Conservation (phyloP, 2,888 invertebrate genomes). For the Nebria salina region DNA sequence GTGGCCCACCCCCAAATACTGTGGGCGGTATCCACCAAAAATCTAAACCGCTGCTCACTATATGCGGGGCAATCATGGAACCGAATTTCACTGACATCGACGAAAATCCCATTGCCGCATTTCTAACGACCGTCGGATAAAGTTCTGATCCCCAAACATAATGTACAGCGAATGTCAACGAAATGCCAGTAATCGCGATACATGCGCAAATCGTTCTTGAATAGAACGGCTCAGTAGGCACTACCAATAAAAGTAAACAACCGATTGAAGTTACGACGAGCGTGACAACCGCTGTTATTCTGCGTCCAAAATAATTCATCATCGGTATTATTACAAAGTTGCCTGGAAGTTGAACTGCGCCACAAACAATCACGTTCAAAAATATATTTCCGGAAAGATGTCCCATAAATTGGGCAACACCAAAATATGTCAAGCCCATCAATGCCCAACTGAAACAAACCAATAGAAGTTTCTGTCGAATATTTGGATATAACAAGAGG, state of each 20-base stretch:
- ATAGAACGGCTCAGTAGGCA: slow-evolving; percentile 54
- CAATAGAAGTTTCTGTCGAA: slow-evolving; percentile 76
- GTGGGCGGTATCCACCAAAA: slow-evolving; percentile 71
- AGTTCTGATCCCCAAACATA: slow-evolving; percentile 64
- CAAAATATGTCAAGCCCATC: slow-evolving; percentile 88
- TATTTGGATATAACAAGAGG: slow-evolving; percentile 74
- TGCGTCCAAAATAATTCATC: slow-evolving; percentile 73
- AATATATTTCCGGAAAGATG: slow-evolving; percentile 84
- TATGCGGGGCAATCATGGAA: slow-evolving; percentile 80
- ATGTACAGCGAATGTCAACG: slow-evolving; percentile 3
- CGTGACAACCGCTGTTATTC: slow-evolving; percentile 71
- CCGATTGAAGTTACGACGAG: slow-evolving; percentile 72
- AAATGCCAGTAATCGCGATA: slow-evolving; percentile 2
- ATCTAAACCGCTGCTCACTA: slow-evolving; percentile 69
- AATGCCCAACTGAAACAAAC: slow-evolving; percentile 85
- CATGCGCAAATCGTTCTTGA: neutral
- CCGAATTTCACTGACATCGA: slow-evolving; percentile 83
- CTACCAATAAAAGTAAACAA: slow-evolving; percentile 70
- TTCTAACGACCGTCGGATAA: slow-evolving; percentile 84
- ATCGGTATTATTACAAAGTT: slow-evolving; percentile 65
- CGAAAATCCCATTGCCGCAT: slow-evolving; percentile 80
- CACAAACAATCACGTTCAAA: slow-evolving; percentile 84
- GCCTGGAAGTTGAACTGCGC: slow-evolving; percentile 72
- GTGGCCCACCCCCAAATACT: slow-evolving; percentile 72
- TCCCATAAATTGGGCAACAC: slow-evolving; percentile 85